Conservation (phyloP, 1,140 invertebrate genomes). For the Drosophila parabipectinata region DNA sequence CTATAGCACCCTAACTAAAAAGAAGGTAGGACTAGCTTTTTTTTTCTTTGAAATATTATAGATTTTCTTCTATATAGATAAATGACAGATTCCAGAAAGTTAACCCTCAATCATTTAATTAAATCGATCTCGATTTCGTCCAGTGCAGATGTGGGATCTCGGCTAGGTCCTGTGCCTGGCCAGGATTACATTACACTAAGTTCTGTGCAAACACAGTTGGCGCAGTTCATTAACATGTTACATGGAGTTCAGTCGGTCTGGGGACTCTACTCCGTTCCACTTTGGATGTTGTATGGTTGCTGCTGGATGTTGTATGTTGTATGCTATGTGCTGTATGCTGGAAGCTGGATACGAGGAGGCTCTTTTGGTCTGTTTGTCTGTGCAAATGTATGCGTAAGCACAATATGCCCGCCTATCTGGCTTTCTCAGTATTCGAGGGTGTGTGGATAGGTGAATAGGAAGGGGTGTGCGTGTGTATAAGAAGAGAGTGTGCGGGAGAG, state of each 20-base stretch:
- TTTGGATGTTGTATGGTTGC: constrained; percentile 29
- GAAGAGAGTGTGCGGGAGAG: too few species aligned
- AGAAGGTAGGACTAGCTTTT: too few species aligned
- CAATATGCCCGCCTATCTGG: constrained; percentile 46
- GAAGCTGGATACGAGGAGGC: constrained; percentile 33
- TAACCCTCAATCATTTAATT: too few species aligned
- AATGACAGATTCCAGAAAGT: too few species aligned
- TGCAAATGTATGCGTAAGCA: constrained; percentile 73
- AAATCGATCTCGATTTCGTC: background rate
- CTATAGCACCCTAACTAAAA: background rate
- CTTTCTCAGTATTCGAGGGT: constrained; percentile 13
- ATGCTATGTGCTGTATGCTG: constrained; percentile 3
- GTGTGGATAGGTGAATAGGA: constrained; percentile 1
- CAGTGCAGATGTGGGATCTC: constrained; percentile 24
- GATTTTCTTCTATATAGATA: too few species aligned
- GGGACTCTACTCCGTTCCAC: constrained; percentile 69
- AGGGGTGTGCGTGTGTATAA: background rate
- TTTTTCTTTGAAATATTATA: too few species aligned
- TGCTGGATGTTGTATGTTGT: constrained; percentile 17
- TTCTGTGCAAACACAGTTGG: constrained; percentile 82
- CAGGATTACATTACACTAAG: constrained; percentile 81
- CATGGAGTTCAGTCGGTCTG: constrained; percentile 66
- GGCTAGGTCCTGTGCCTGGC: constrained; percentile 36
- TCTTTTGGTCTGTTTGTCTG: constrained; percentile 73
- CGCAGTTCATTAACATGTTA: constrained; percentile 83